Conservation (phyloP, 2,888 invertebrate species). For the Tenthredo livida region DNA sequence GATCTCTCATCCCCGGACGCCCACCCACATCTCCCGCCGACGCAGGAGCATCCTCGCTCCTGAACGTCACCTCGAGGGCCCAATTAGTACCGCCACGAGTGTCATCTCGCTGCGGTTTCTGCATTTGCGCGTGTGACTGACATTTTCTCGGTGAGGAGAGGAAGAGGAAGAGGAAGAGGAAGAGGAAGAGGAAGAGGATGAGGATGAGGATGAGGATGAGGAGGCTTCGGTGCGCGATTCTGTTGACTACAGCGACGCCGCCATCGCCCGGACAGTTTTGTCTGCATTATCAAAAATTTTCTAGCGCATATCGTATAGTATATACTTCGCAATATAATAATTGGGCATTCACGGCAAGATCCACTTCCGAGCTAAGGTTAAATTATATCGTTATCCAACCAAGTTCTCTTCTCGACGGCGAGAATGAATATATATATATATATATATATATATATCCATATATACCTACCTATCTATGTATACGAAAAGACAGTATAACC, state of each 20-base stretch:
- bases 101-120: slow-evolving; percentile 76
- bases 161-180: slow-evolving; percentile 7
- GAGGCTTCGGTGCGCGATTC: slow-evolving; percentile 1
- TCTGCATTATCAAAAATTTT: slow-evolving; percentile 37
- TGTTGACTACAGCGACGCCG: slow-evolving; percentile 5
- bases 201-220: slow-evolving; percentile 48
- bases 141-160: slow-evolving; percentile 68
- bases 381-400: slow-evolving; percentile 15
- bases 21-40: slow-evolving; percentile 57
- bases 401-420: not conserved
- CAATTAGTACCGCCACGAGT: slow-evolving; percentile 77
- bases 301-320: slow-evolving; percentile 65
- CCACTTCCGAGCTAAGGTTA: not conserved
- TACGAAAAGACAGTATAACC: not conserved
- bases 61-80: slow-evolving; percentile 76
- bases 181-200: slow-evolving; percentile 58
- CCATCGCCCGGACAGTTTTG: slow-evolving; percentile 28
- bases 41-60: slow-evolving; percentile 61
- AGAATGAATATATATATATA: not conserved
- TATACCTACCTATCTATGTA: not conserved
- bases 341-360: slow-evolving; percentile 70
- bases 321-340: slow-evolving; percentile 71
- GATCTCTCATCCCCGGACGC: slow-evolving; percentile 64
- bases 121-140: slow-evolving; percentile 73
- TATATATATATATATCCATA: not conserved